Conservation (phyloP, 2,113 vertebrate genomes). For the Proteles cristata region DNA sequence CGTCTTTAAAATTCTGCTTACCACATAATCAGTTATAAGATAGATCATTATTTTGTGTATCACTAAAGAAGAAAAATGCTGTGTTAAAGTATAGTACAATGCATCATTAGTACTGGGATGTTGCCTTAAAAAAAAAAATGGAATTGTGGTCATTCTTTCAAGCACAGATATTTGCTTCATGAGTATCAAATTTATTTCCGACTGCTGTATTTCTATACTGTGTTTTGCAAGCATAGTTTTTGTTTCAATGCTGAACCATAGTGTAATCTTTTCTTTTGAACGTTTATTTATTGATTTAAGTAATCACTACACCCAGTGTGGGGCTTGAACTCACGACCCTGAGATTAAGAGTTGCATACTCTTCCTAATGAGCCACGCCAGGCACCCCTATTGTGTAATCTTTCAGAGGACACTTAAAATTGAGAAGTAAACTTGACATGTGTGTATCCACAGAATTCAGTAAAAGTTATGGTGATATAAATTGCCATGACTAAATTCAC, state of each 20-base stretch:
- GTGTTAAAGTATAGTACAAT: background rate
- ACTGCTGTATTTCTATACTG: background rate
- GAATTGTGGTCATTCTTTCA: background rate
- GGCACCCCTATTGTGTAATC: background rate
- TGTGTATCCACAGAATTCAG: background rate
- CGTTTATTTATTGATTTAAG: background rate
- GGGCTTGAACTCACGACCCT: background rate
- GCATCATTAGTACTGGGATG: background rate
- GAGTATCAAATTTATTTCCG: background rate
- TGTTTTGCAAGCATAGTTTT: conserved; percentile 16
- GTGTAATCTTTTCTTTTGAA: background rate
- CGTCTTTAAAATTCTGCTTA: background rate
- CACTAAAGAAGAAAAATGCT: background rate
- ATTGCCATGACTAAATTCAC: background rate
- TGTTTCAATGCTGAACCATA: background rate
- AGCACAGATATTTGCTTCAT: background rate
- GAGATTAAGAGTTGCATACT: background rate
- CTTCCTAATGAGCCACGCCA: background rate
- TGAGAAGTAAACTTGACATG: background rate
- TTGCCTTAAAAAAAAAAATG: background rate
- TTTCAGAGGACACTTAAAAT: background rate
- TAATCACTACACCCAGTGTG: background rate
- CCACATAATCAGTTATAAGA: background rate
- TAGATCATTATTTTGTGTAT: background rate
- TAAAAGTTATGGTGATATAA: background rate